Evolutionary conservation across 2,797 vertebrate genomes (phyloP).

Genomic region (Esox lucius): DNA sequence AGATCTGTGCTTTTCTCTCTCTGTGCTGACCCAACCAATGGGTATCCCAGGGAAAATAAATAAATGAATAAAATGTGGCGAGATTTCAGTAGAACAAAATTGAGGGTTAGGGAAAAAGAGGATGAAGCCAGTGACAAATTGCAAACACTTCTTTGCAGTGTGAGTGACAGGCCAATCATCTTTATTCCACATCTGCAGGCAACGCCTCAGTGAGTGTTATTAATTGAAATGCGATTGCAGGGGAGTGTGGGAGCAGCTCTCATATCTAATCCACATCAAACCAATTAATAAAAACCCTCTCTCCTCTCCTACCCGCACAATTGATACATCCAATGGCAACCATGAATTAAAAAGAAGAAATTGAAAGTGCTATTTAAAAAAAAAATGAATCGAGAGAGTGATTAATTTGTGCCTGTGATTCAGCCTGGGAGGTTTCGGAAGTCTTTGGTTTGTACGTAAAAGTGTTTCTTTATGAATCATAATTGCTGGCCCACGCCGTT

Average conservation of each 20-base stretch:
- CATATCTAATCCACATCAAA: slow-evolving; percentile 76
- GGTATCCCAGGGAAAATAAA: slow-evolving; percentile 50
- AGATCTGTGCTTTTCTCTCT: neutral
- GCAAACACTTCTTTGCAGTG: slow-evolving; percentile 54
- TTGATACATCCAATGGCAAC: slow-evolving; percentile 63
- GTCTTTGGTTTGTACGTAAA: slow-evolving; percentile 21
- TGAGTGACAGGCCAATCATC: slow-evolving; percentile 79
- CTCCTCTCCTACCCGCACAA: slow-evolving; percentile 37
- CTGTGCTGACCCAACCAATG: slow-evolving; percentile 36
- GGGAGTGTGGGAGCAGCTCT: slow-evolving; percentile 31
- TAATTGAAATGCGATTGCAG: slow-evolving; percentile 77
- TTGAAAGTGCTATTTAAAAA: slow-evolving; percentile 24
- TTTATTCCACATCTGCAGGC: slow-evolving; percentile 67
- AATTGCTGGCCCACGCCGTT: slow-evolving; percentile 41
- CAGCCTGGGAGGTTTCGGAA: slow-evolving; percentile 39
- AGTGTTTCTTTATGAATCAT: slow-evolving; percentile 42
- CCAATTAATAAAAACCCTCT: slow-evolving; percentile 69
- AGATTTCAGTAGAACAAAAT: slow-evolving; percentile 37
- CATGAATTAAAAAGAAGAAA: slow-evolving; percentile 52
- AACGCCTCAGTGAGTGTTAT: slow-evolving; percentile 72
- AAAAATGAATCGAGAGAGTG: slow-evolving; percentile 64
- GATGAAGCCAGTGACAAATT: slow-evolving; percentile 52
- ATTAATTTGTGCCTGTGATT: slow-evolving; percentile 69
- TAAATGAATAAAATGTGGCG: slow-evolving; percentile 55
- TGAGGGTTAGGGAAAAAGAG: slow-evolving; percentile 31